Conservation (phyloP, 2,113 vertebrate species). For the Saguinus imperator region DNA sequence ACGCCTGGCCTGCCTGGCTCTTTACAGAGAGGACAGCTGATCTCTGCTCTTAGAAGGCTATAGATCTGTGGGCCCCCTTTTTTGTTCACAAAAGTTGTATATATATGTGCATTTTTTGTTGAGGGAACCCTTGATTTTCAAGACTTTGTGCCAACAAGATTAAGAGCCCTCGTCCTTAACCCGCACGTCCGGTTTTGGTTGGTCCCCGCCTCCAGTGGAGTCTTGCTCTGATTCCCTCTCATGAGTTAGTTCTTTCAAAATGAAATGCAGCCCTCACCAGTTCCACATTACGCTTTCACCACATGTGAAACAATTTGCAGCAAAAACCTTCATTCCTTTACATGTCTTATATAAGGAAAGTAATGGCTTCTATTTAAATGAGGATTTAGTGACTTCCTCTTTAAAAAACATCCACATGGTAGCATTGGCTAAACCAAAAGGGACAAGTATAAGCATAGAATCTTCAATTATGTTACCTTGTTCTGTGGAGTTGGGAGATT, state of each 20-base stretch:
- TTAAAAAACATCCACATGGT: not conserved
- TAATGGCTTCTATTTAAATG: not conserved
- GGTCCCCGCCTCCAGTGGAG: too few relatives aligned
- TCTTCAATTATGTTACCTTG: not conserved
- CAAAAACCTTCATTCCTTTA: not conserved
- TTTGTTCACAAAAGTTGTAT: not conserved
- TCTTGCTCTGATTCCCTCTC: not conserved
- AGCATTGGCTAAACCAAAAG: not conserved
- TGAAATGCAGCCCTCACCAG: too few relatives aligned
- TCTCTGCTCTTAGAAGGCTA: not conserved
- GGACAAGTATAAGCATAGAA: rapidly evolving
- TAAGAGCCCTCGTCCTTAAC: not conserved
- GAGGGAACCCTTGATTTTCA: not conserved
- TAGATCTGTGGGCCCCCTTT: not conserved
- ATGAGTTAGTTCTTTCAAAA: not conserved
- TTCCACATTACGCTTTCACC: not conserved
- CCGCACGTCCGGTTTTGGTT: not conserved
- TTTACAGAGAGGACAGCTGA: not conserved
- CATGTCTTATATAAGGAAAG: not conserved
- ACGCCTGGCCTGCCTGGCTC: not conserved
- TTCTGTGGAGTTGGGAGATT: not conserved
- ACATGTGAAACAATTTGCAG: not conserved
- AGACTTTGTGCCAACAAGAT: not conserved
- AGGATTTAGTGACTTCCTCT: not conserved
- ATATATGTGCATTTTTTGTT: not conserved